Evolutionary conservation across 2,113 vertebrate genomes (phyloP), one percentile per base, ranked within the genome.

Genomic region (Podarcis raffonei): DNA sequence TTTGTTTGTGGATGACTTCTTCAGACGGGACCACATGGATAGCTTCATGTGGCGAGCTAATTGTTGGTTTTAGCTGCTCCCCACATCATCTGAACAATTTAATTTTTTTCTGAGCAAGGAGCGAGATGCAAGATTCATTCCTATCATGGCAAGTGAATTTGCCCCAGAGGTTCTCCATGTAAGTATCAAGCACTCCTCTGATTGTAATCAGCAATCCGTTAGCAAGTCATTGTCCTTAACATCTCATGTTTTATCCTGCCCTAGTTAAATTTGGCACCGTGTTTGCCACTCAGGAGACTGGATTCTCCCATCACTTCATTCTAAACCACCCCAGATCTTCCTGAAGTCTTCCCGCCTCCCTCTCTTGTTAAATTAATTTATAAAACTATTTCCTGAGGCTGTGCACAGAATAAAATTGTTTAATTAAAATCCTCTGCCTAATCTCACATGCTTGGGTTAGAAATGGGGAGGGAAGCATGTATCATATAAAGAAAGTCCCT

Each of bases 341-440:
- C 68, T 83, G 39, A 88, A 48, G 12, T 30, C 11, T 42, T 72
- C 35, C 42, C 53, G 62, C 25, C n/a, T 84, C 23, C 68, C 74
- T 39, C n/a, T 72, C 66, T 83, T 23, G n/a, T 83, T 66, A 83
- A 83, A 48, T 66, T 77, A 88, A 83, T 77, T 83, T 76, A 27
- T 53, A 77, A 88, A 81, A 69, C 30, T 35, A 57, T 68, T 53
- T 76, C 81, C 80, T 35, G 22, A 76, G 59, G 57, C 80, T 76
- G 53, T 68, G n/a, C 39, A 74, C 37, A 82, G 35, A 83, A 82
- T 83, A 32, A 76, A 53, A 75, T 66, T 32, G 59, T 48, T 88
- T 88, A 76, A 88, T 88, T 83, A 76, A 88, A 83, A 88, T 83
- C 30, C 57, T 76, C 20, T 88, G 69, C 71, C 53, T 53, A 12